Conservation (phyloP, 2,113 vertebrate genomes). For the Hyperoodon ampullatus region DNA sequence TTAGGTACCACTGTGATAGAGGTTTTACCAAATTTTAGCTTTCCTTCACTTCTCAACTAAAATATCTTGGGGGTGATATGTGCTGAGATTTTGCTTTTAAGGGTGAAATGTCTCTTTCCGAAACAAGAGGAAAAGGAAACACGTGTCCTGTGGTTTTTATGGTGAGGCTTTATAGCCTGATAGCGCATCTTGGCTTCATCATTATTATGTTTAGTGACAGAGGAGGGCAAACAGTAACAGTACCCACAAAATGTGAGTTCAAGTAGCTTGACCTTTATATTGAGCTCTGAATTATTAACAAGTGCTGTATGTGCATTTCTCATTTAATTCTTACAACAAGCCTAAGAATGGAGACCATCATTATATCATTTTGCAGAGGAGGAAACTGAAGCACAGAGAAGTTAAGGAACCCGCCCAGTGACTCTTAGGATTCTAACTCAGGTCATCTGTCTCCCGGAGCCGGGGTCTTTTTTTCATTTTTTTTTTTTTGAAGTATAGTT, state of each 20-base stretch:
- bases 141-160: background rate
- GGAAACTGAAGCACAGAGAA: background rate
- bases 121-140: background rate
- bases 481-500: no score
- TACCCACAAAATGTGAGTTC: background rate
- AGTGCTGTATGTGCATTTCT: background rate
- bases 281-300: background rate
- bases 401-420: background rate
- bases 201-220: background rate
- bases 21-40: constrained; percentile 16
- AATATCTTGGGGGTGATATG: background rate
- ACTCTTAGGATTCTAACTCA: background rate
- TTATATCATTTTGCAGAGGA: background rate
- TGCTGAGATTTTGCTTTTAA: background rate
- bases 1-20: background rate
- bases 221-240: background rate
- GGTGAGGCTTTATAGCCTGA: background rate
- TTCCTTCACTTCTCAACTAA: constrained; percentile 41
- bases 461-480: background rate
- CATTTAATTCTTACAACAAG: background rate
- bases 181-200: background rate
- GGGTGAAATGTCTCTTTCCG: background rate
- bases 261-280: background rate
- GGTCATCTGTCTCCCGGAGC: background rate
- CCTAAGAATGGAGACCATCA: background rate